Percentiles rank a stretch among this genome's conserved stretches.
Conservation (phyloP, 2,797 vertebrate species). For the Microctenopoma lineatum region DNA sequence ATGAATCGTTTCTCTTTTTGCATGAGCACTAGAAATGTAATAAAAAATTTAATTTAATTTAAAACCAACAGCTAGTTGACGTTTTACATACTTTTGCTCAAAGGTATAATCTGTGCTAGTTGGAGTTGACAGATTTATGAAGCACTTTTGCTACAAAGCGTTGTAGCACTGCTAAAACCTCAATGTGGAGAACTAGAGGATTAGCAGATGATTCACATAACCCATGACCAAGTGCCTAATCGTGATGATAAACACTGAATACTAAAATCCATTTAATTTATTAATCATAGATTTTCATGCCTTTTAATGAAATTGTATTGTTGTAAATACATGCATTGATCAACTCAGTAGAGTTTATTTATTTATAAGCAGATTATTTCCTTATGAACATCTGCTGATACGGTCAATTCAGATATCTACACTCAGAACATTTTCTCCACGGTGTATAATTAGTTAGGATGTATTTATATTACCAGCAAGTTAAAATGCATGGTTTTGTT, state of each 20-base stretch:
- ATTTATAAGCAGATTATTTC: constrained; percentile 3
- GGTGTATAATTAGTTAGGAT: constrained; percentile 8
- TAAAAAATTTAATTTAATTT: too few species aligned
- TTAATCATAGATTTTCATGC: constrained; percentile 14
- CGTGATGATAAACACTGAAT: constrained; percentile 19
- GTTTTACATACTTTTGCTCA: background rate
- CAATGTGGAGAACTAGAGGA: background rate
- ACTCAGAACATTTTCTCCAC: constrained; percentile 6
- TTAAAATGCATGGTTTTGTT: constrained; percentile 60
- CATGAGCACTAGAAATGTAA: background rate
- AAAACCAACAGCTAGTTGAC: background rate
- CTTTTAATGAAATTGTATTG: constrained; percentile 1
- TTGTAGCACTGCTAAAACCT: background rate
- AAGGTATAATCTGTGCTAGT: background rate
- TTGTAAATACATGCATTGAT: background rate
- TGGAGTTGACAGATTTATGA: background rate
- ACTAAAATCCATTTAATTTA: background rate
- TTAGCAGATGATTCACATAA: background rate
- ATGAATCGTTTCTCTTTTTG: background rate
- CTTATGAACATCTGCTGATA: constrained; percentile 2
- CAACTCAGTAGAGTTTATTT: constrained; percentile 18
- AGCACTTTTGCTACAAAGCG: background rate
- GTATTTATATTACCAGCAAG: constrained; percentile 14
- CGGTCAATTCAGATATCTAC: background rate
- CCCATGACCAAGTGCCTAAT: constrained; percentile 11